phyloP scores from a whole-genome alignment of 2,888 invertebrate species.

The Stenodera caucasica region DNA sequence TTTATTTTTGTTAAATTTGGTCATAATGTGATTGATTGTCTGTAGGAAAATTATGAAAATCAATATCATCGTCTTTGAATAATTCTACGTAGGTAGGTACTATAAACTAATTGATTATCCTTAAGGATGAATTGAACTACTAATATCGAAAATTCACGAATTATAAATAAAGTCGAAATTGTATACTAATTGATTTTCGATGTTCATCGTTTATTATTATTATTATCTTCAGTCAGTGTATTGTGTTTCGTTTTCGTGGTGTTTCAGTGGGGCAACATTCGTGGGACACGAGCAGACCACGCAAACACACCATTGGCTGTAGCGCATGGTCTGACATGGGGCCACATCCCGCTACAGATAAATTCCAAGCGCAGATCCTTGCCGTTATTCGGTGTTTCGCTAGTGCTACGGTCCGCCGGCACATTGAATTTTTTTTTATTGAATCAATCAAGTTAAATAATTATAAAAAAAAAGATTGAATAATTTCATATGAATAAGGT shows the following conservation, averaged over 20 bases:
- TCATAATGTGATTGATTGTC: no score
- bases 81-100: no score
- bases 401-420: constrained; percentile 14
- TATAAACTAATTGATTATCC: no score
- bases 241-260: not conserved
- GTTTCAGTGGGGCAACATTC: constrained; percentile 38
- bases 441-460: not conserved
- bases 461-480: not conserved
- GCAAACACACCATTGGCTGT: constrained; percentile 63
- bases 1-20: no score
- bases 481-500: not conserved
- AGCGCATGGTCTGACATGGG: constrained; percentile 76
- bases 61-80: no score
- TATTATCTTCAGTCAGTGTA: not conserved
- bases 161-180: no score
- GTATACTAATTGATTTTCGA: constrained; percentile 3
- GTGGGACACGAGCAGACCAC: constrained; percentile 49
- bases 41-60: no score
- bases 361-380: constrained; percentile 45
- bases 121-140: no score
- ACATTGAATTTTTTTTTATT: constrained; percentile 12
- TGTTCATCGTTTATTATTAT: not conserved
- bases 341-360: constrained; percentile 62
- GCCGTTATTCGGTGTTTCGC: constrained; percentile 30
- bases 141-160: no score